A percentile compares a stretch with the other conserved stretches of the same genome.
phyloP scores from a whole-genome alignment of 2,797 vertebrate species.

The Dendrocincla fuliginosa region DNA sequence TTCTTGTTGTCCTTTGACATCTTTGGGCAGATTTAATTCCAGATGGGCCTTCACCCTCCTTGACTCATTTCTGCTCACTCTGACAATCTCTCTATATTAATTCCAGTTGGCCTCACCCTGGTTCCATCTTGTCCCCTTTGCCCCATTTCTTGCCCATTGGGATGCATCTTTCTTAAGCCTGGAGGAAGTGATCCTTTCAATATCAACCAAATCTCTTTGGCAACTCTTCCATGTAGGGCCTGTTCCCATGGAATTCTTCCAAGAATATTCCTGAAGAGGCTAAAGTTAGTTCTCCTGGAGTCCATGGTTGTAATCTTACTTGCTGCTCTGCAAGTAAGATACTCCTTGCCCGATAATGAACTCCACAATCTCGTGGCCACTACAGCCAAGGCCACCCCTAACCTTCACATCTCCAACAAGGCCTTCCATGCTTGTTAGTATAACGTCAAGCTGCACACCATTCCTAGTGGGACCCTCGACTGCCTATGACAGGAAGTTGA shows the following conservation, averaged over 20 bases:
- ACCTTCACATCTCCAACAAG: too few relatives aligned
- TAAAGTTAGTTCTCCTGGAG: neutral
- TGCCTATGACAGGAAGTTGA: neutral
- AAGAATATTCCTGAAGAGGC: neutral
- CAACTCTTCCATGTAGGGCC: neutral
- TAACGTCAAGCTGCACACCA: neutral
- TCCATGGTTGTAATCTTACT: neutral
- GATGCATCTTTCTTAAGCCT: neutral
- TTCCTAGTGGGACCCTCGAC: too few relatives aligned
- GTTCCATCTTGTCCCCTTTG: neutral
- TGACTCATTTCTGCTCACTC: neutral
- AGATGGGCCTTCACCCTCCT: neutral
- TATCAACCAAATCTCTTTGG: neutral
- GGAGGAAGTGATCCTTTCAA: neutral
- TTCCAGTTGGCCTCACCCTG: neutral
- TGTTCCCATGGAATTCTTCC: neutral
- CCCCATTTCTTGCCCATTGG: neutral
- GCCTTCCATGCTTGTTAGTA: neutral
- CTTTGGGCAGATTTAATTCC: neutral
- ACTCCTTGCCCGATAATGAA: fast-evolving
- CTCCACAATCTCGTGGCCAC: neutral
- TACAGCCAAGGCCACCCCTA: neutral
- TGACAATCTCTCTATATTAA: neutral
- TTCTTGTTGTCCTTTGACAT: neutral
- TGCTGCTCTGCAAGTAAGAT: neutral